Percentiles rank a stretch among this genome's conserved stretches.
These are phyloP conservation scores for Festucalex cinctus DNA, from an alignment of 2,113 vertebrate species.

Conservation along the genomic window DNA sequence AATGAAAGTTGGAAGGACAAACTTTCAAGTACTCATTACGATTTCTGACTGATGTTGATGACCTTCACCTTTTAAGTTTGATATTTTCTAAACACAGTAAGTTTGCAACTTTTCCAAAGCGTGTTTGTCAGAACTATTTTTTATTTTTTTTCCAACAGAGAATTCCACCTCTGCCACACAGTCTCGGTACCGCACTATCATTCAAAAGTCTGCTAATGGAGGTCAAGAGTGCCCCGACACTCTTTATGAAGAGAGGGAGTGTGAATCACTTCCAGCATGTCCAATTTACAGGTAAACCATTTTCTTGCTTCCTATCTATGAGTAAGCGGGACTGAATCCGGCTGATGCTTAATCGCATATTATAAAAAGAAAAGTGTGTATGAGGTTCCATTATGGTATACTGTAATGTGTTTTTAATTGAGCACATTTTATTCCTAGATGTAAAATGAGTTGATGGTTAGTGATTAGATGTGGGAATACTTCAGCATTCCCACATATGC, in stretches of 20 bases:
- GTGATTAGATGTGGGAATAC: no score
- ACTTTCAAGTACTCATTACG: not conserved
- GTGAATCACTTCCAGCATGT: slow-evolving; percentile 82
- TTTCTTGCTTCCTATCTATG: slow-evolving; percentile 9
- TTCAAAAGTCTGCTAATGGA: slow-evolving; percentile 80
- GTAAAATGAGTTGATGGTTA: no score
- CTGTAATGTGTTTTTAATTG: no score
- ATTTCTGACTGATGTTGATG: not conserved
- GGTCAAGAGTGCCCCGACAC: slow-evolving; percentile 93
- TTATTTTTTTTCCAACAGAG: slow-evolving; percentile 66
- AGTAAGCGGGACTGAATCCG: not conserved
- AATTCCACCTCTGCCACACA: slow-evolving; percentile 80
- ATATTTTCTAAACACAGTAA: not conserved
- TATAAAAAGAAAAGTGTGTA: not conserved
- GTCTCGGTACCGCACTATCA: slow-evolving; percentile 84
- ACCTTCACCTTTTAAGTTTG: not conserved
- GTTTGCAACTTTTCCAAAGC: not conserved
- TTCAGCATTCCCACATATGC: no score
- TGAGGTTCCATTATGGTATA: not conserved
- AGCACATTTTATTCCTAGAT: no score
- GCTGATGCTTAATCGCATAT: not conserved
- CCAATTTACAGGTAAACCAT: slow-evolving; percentile 82
- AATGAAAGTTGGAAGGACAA: not conserved
- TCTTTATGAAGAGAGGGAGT: slow-evolving; percentile 92
- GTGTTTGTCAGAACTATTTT: slow-evolving; percentile 34